These are phyloP conservation scores for Microctonus aethiopoides DNA, from an alignment of 2,888 invertebrate genomes.

Conservation along the genomic window DNA sequence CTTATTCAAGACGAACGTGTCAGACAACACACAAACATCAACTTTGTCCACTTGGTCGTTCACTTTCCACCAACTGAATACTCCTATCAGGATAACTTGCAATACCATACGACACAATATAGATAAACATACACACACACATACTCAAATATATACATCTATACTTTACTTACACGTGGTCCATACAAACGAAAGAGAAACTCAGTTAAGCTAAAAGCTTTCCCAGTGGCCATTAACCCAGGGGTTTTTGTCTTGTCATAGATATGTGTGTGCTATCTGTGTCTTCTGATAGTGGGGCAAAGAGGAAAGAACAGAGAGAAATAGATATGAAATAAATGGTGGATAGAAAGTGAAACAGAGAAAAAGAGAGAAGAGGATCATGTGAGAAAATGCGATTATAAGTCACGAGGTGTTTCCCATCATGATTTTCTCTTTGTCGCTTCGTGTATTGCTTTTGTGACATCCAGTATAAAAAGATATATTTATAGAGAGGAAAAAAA, in stretches of 20 bases:
- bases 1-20: neutral
- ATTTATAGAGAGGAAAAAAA: neutral
- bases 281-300: conserved; percentile 30
- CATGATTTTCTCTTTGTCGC: conserved; percentile 20
- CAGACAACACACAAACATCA: conserved; percentile 8
- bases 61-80: no score
- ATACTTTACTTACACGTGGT: no score
- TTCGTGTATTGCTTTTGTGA: neutral
- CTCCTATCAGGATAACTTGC: neutral
- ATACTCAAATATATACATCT: no score
- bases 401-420: conserved; percentile 63
- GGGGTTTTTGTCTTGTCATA: conserved; percentile 54
- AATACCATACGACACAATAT: neutral
- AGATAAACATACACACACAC: neutral
- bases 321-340: no score
- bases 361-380: conserved; percentile 26
- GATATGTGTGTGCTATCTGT: conserved; percentile 24
- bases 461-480: neutral
- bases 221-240: conserved; percentile 63
- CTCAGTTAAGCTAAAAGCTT: conserved; percentile 67
- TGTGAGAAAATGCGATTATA: conserved; percentile 67
- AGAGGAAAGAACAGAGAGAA: conserved; percentile 31
- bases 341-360: no score
- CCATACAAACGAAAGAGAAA: conserved; percentile 46
- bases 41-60: neutral